Evolutionary conservation across 1,140 invertebrate genomes (phyloP), one percentile per base, ranked within the genome.

Genomic region (Akabosia matsudoensis): DNA sequence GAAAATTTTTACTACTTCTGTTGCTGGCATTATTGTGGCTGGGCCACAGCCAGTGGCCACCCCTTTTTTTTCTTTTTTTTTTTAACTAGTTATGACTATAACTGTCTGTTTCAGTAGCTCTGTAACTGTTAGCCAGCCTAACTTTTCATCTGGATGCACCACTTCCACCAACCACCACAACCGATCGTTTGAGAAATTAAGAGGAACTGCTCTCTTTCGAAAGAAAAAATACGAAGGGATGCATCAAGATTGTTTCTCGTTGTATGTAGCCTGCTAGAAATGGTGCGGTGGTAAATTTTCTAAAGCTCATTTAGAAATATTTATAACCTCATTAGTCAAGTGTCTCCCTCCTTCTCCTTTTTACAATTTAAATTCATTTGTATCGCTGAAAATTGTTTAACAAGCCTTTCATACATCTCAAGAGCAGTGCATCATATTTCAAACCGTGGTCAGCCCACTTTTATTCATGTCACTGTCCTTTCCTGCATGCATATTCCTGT

Each of bases 291-390:
- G 61, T 30, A 31, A 30, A 16, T 67, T 67, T 30, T n/a, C 3
- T 30, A 67, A 67, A 67, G 61, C 79, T 80, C 76, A 77, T 80
- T 80, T 80, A 78, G 45, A 72, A 78, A 78, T 80, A 80, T 80
- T 80, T 80, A 80, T 80, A 76, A 76, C 76, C 79, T 80, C 79
- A 80, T 80, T 80, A 80, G 76, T 80, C 79, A 80, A 78, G 74
- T 76, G 74, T 74, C 76, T 37, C 33, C 70, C 70, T 72, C 33
- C 70, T 72, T 33, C 33, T 24, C n/a, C 26, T 72, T 72, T 72
- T 72, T 51, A 72, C 37, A 37, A 37, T 72, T 72, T 72, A 45
- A 72, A 72, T 34, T 72, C 33, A 72, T 72, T 72, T 51, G 33
- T 51, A 37, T 72, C 70, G 33, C 61, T 67, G 61, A 67, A 67